Evolutionary conservation across 2,113 vertebrate species (phyloP).

Genomic region (Todiramphus saurophagus): DNA sequence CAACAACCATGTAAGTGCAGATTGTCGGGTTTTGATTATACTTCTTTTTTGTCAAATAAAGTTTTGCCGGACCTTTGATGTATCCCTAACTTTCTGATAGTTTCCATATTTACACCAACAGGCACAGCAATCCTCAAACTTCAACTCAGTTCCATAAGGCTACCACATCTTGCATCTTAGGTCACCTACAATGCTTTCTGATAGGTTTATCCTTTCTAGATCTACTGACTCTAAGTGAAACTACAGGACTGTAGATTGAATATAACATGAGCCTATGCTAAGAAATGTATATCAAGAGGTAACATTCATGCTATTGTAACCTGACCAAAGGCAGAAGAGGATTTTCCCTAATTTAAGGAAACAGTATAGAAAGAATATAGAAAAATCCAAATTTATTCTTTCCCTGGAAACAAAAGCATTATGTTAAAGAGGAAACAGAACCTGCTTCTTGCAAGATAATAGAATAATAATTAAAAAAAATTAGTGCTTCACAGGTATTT

Average conservation of each 20-base stretch:
- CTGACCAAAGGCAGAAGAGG: background rate
- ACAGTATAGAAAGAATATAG: background rate
- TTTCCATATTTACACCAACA: constrained; percentile 73
- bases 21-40: constrained; percentile 71
- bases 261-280: background rate
- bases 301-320: background rate
- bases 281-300: background rate
- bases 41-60: constrained; percentile 73
- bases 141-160: background rate
- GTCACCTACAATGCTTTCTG: background rate
- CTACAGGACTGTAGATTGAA: background rate
- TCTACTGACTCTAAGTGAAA: background rate
- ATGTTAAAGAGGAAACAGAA: background rate
- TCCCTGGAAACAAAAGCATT: background rate
- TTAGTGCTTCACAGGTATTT: background rate
- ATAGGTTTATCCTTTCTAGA: background rate
- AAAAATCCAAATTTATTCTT: background rate
- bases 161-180: background rate
- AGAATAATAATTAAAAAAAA: background rate
- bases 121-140: background rate
- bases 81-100: constrained; percentile 54
- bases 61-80: constrained; percentile 72
- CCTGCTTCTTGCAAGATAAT: background rate
- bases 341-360: background rate
- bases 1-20: constrained; percentile 75